Evolutionary conservation across 2,888 invertebrate species (phyloP).

Genomic region (Drosophila percnosoma): DNA sequence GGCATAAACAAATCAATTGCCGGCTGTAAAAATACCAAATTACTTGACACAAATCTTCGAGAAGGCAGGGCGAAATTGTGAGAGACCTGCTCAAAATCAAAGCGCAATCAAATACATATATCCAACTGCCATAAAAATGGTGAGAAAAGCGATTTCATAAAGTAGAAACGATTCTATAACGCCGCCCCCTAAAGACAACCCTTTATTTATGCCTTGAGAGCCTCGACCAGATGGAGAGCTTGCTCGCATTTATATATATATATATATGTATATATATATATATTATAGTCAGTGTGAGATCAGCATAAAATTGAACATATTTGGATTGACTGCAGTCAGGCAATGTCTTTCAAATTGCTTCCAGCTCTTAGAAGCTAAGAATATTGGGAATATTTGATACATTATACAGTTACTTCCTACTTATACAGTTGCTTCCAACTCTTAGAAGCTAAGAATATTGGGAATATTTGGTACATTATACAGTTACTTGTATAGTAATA

Average conservation of each 20-base stretch:
- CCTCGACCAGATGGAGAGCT: neutral
- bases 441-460: neutral
- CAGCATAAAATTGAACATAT: neutral
- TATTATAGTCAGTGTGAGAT: neutral
- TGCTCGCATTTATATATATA: neutral
- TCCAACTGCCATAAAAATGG: neutral
- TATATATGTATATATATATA: too few relatives aligned
- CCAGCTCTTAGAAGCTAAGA: neutral
- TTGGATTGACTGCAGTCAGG: neutral
- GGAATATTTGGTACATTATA: neutral
- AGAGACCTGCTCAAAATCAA: neutral
- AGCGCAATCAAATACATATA: neutral
- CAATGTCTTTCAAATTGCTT: neutral
- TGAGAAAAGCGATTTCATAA: neutral
- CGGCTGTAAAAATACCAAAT: conserved; percentile 31
- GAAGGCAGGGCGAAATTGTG: neutral
- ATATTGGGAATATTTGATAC: neutral
- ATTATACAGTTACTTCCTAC: neutral
- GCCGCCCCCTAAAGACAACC: neutral
- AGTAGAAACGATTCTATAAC: neutral
- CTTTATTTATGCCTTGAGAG: neutral
- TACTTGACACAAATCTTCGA: neutral
- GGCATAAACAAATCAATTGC: conserved; percentile 54
- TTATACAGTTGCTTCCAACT: neutral
- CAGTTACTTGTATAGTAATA: neutral